Percentiles rank a stretch among this genome's conserved stretches.
Evolutionary conservation across 1,140 invertebrate species (phyloP).

Genomic region (Drosophila varians): DNA sequence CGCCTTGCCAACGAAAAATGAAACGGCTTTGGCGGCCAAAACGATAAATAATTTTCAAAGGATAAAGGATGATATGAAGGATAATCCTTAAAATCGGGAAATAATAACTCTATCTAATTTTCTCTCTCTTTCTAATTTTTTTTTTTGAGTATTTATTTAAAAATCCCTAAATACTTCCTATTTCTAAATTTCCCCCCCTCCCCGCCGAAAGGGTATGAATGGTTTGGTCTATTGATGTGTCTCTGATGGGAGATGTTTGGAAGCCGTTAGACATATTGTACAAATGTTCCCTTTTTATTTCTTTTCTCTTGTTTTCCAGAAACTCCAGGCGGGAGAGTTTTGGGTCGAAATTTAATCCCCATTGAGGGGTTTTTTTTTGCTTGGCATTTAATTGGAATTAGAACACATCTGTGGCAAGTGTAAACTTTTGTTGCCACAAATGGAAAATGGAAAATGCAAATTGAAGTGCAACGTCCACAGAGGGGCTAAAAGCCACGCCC

Average conservation of each 20-base stretch:
- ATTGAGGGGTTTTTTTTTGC: background rate
- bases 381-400: slow-evolving; percentile 42
- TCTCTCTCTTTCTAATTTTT: too few species aligned
- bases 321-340: background rate
- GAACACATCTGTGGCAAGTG: slow-evolving; percentile 21
- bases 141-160: background rate
- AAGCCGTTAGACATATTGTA: slow-evolving; percentile 6
- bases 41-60: too few species aligned
- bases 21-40: slow-evolving; percentile 12
- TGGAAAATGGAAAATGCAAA: slow-evolving; percentile 55
- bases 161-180: background rate
- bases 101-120: too few species aligned
- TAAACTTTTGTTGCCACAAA: slow-evolving; percentile 34
- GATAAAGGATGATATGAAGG: too few species aligned
- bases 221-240: slow-evolving; percentile 24
- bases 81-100: too few species aligned
- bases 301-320: background rate
- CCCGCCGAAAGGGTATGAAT: background rate
- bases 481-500: background rate
- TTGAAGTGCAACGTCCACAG: slow-evolving; percentile 51
- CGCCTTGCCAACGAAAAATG: background rate
- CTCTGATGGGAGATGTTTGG: slow-evolving; percentile 30
- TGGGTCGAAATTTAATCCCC: slow-evolving; percentile 9
- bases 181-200: background rate
- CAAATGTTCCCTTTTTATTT: slow-evolving; percentile 19